Evolutionary conservation across 1,140 invertebrate species (phyloP), one percentile per base, ranked within the genome.

Genomic region (Drosophila repleta): DNA sequence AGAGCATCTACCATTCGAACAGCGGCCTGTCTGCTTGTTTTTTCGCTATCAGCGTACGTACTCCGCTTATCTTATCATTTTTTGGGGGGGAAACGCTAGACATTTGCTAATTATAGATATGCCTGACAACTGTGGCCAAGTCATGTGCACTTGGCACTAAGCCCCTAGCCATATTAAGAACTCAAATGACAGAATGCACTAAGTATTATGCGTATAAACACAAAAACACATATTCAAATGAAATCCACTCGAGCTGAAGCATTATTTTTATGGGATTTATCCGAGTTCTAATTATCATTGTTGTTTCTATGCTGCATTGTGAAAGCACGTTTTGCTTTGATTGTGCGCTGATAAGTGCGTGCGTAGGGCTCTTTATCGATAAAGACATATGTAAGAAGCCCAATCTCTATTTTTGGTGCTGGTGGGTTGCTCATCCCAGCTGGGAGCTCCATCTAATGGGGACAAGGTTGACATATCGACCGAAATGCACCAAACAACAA

Each of bases 61-160:
- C 29, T 32, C 41, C 7, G 24, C 49, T 80, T 85, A 84, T 84
- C 81, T 84, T 77, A 84, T 84, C 70, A 35, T 4, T 18, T 7
- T 39, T 21, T 29, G 29, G 18, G 35, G 35, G 43, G 45, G 18
- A 55, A 64, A 35, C 74, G 53, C 52, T 51, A 57, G 49, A 70
- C 80, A 79, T 73, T 84, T 76, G 80, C 81, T 84, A 84, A 84
- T 84, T 84, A 85, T 85, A 84, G 82, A 85, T 77, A 85, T 45
- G 52, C 53, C 20, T 49, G 53, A 37, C 37, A 57, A 52, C 53
- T 65, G 46, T 71, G 53, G 18, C 20, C 39, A 10, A 64, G 66
- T 70, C 66, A 74, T 64, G 66, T 69, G 60, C 60, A 74, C 57
- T 69, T 71, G 57, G 56, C 65, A 18, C 15, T 67, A 43, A 52